Conservation (phyloP, 64 coral and sea anemone genomes). For the Porites lutea region DNA sequence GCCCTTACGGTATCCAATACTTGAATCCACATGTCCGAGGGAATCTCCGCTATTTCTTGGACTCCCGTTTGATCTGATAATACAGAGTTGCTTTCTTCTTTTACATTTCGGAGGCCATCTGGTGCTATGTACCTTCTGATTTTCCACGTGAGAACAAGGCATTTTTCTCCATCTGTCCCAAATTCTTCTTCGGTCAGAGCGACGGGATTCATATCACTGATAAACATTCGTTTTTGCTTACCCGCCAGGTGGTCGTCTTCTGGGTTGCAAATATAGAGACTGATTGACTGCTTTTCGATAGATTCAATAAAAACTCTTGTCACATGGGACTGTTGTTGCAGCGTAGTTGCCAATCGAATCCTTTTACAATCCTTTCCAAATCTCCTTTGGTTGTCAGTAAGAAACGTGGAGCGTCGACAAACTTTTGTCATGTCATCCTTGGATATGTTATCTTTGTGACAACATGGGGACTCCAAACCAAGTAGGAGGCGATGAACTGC, state of each 20-base stretch:
- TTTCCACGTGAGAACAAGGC: slow-evolving; percentile 1
- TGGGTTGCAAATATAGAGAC: slow-evolving; percentile 7
- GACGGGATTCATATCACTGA: slow-evolving; percentile 3
- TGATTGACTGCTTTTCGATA: slow-evolving; percentile 44
- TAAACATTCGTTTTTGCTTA: slow-evolving; percentile 30
- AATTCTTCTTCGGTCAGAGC: neutral
- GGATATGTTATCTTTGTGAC: neutral
- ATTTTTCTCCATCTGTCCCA: neutral
- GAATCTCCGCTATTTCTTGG: neutral
- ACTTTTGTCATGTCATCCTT: slow-evolving; percentile 56
- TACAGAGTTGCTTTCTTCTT: neutral
- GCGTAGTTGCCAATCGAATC: slow-evolving; percentile 48
- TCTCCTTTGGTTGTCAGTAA: slow-evolving; percentile 45
- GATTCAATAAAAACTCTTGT: slow-evolving; percentile 39
- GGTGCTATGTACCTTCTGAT: slow-evolving; percentile 11
- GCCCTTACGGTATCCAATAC: slow-evolving; percentile 17
- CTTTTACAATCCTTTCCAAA: slow-evolving; percentile 77
- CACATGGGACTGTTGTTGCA: neutral
- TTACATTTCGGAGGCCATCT: neutral
- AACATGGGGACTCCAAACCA: neutral
- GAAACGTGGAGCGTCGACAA: slow-evolving; percentile 74
- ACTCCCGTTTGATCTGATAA: neutral
- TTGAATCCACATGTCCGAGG: slow-evolving; percentile 11
- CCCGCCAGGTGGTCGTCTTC: neutral
- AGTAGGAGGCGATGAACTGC: slow-evolving; percentile 60